These are phyloP conservation scores for Vanessa atalanta DNA, from an alignment of 1,140 invertebrate species.

Conservation along the genomic window DNA sequence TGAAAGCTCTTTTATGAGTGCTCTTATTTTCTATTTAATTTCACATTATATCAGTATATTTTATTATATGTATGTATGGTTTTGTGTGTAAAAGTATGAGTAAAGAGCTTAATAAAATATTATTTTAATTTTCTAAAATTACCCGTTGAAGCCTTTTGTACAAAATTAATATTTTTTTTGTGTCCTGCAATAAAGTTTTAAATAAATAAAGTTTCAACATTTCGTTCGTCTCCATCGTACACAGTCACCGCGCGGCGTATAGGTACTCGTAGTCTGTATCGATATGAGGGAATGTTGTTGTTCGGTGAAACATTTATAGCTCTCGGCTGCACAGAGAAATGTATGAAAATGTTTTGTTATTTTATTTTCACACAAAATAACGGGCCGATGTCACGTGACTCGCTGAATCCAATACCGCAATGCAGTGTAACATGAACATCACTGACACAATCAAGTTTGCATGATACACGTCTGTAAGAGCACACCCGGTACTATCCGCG, in stretches of 20 bases:
- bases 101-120: too few relatives aligned
- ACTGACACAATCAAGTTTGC: not conserved
- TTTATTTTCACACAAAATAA: not conserved
- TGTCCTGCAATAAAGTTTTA: too few relatives aligned
- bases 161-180: too few relatives aligned
- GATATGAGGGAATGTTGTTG: not conserved
- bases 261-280: not conserved
- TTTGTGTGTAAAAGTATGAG: too few relatives aligned
- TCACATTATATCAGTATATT: too few relatives aligned
- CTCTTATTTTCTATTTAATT: too few relatives aligned
- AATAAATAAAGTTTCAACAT: too few relatives aligned
- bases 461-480: not conserved
- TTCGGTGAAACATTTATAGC: not conserved
- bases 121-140: too few relatives aligned
- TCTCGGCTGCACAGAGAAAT: not conserved
- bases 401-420: not conserved
- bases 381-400: conserved; percentile 2
- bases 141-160: too few relatives aligned
- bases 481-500: not conserved
- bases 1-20: too few relatives aligned
- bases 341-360: not conserved
- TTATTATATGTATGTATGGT: too few relatives aligned
- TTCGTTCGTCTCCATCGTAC: too few relatives aligned
- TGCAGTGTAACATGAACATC: not conserved
- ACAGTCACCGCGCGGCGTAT: not conserved